These are phyloP conservation scores for Theristicus caerulescens DNA, from an alignment of 2,113 vertebrate species.

Conservation along the genomic window DNA sequence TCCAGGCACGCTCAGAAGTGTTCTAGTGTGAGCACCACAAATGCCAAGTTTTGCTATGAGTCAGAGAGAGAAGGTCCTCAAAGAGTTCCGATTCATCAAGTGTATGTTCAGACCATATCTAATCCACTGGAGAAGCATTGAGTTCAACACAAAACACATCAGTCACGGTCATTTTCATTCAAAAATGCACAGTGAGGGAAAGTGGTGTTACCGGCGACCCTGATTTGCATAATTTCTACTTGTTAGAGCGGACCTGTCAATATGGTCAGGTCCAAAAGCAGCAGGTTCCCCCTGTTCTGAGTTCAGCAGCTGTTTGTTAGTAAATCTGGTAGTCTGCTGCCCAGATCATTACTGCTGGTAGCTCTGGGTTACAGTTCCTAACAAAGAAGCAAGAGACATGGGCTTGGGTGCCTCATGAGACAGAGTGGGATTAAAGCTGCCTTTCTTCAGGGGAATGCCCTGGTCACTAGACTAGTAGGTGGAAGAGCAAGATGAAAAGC, in stretches of 20 bases:
- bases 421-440: neutral
- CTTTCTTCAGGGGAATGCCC: neutral
- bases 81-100: neutral
- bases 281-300: neutral
- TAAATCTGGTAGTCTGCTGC: neutral
- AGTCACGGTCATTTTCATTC: neutral
- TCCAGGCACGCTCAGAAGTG: neutral
- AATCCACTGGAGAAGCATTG: neutral
- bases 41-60: neutral
- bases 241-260: neutral
- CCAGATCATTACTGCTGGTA: neutral
- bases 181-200: neutral
- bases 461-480: neutral
- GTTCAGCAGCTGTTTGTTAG: neutral
- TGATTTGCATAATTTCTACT: neutral
- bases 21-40: neutral
- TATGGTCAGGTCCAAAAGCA: neutral
- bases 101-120: neutral
- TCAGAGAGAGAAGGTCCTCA: neutral
- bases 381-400: neutral
- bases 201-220: neutral
- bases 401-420: neutral
- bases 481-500: neutral
- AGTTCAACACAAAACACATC: neutral
- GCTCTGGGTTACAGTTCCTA: neutral